A percentile compares a stretch with the other conserved stretches of the same genome.
phyloP scores from a whole-genome alignment of 2,888 invertebrate species.

The Neelides folsomi region DNA sequence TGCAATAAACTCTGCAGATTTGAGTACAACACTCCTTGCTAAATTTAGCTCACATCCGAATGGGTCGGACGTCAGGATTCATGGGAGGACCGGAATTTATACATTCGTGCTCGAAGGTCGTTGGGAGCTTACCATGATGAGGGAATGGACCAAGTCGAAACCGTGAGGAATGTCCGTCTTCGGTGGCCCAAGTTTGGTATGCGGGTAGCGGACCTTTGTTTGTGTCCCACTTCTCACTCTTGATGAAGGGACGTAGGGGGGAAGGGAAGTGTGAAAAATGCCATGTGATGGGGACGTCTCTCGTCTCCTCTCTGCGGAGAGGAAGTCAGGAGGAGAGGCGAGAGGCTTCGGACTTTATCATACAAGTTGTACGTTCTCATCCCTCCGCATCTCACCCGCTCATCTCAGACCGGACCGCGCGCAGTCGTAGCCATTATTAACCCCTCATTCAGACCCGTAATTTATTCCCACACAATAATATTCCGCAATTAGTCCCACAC shows the following conservation, averaged over 20 bases:
- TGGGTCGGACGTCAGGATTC: too few species aligned
- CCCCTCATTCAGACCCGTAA: too few species aligned
- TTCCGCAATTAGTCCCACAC: too few species aligned
- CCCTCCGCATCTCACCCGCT: slow-evolving; percentile 1
- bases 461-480: too few species aligned
- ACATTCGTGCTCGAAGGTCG: neutral
- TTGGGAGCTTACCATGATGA: slow-evolving; percentile 14
- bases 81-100: too few species aligned
- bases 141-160: slow-evolving; percentile 13
- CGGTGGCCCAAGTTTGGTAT: neutral
- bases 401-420: neutral
- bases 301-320: slow-evolving; percentile 21
- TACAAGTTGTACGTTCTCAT: slow-evolving; percentile 2
- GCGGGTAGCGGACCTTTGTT: neutral
- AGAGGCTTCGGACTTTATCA: slow-evolving; percentile 27
- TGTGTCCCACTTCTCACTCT: neutral
- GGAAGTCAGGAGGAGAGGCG: slow-evolving; percentile 29
- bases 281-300: slow-evolving; percentile 14
- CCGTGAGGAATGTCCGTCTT: slow-evolving; percentile 8
- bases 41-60: neutral
- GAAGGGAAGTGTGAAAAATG: slow-evolving; percentile 12
- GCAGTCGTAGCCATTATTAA: too few species aligned
- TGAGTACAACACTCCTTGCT: neutral
- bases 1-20: slow-evolving; percentile 16
- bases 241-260: slow-evolving; percentile 5